A percentile compares a stretch with the other conserved stretches of the same genome.
Conservation (phyloP, 2,888 invertebrate genomes). For the Heliconius hortense region DNA sequence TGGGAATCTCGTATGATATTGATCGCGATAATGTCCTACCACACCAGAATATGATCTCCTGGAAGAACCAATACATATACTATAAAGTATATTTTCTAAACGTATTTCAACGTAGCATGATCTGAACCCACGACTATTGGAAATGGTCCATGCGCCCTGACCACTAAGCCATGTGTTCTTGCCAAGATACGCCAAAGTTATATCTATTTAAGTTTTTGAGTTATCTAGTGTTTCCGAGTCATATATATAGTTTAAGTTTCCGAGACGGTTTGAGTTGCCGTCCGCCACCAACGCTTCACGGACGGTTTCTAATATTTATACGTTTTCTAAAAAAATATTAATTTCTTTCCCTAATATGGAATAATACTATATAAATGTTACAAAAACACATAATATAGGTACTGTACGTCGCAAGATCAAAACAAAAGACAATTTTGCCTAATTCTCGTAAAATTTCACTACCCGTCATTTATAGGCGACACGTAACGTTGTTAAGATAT, state of each 20-base stretch:
- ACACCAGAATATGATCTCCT: conserved; percentile 37
- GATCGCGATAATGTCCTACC: conserved; percentile 42
- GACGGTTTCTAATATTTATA: neutral
- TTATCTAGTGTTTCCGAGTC: too few relatives aligned
- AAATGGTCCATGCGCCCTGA: neutral
- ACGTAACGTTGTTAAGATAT: conserved; percentile 13
- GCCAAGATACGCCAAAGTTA: neutral
- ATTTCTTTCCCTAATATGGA: too few relatives aligned
- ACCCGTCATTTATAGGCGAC: conserved; percentile 22
- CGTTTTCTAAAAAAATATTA: too few relatives aligned
- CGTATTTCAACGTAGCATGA: too few relatives aligned
- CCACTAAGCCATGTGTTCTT: neutral
- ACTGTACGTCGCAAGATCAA: neutral
- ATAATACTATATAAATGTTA: neutral
- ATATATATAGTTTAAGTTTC: too few relatives aligned
- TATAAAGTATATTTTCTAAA: neutral
- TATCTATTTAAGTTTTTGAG: too few relatives aligned
- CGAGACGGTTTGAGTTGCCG: too few relatives aligned
- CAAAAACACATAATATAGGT: neutral
- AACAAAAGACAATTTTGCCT: conserved; percentile 23
- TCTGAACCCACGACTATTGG: too few relatives aligned
- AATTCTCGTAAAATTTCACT: conserved; percentile 29
- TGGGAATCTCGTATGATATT: conserved; percentile 43
- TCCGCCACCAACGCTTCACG: neutral
- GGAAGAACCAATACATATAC: neutral